Evolutionary conservation across 2,888 invertebrate genomes (phyloP).

Genomic region (Lathronympha strigana): DNA sequence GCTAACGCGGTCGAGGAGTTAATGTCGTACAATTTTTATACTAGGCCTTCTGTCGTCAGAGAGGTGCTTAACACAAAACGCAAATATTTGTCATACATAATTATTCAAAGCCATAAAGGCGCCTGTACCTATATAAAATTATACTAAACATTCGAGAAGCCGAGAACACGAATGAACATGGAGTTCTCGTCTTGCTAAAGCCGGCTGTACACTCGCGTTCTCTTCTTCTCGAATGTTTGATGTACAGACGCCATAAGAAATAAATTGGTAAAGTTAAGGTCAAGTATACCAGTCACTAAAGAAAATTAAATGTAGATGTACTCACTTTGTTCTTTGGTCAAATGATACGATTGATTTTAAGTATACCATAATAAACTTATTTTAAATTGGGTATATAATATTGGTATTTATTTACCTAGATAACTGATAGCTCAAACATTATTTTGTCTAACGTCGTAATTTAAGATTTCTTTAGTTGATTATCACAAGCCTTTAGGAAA

Average conservation of each 20-base stretch:
- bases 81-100: background rate
- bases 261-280: too few species aligned
- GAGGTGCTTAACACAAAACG: background rate
- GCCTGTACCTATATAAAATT: too few species aligned
- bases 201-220: too few species aligned
- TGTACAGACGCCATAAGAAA: too few species aligned
- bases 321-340: background rate
- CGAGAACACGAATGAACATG: too few species aligned
- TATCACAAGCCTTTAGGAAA: constrained; percentile 38
- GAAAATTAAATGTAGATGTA: background rate
- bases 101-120: too few species aligned
- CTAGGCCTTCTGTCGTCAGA: too few species aligned
- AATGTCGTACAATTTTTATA: too few species aligned
- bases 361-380: background rate
- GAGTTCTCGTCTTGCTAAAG: too few species aligned
- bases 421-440: background rate
- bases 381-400: background rate
- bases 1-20: too few species aligned
- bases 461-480: constrained; percentile 2
- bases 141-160: too few species aligned
- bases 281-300: background rate
- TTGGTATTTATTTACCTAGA: background rate
- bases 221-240: too few species aligned
- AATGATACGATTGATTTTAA: constrained; percentile 8
- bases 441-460: background rate